These are phyloP conservation scores for Margaritifera margaritifera DNA, from an alignment of 2,888 invertebrate species.

Conservation along the genomic window DNA sequence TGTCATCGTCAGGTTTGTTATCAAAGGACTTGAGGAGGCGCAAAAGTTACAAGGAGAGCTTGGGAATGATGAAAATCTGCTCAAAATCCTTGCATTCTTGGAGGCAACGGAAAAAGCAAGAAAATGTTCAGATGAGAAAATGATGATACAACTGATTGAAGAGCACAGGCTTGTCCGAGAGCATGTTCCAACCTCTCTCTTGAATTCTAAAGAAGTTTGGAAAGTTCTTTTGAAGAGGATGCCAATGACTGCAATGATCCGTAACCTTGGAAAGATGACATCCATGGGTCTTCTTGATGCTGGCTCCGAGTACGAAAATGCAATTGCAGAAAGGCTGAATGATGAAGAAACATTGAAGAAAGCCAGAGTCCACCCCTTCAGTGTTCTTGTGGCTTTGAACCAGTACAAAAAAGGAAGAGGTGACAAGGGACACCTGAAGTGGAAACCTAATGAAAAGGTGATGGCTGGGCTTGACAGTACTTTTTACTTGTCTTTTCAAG, in stretches of 20 bases:
- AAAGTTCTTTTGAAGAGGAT: conserved; percentile 69
- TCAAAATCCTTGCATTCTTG: conserved; percentile 51
- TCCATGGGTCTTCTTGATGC: conserved; percentile 30
- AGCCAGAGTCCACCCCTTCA: conserved; percentile 70
- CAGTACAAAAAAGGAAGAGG: conserved; percentile 67
- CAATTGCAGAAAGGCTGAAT: conserved; percentile 50
- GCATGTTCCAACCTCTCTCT: conserved; percentile 81
- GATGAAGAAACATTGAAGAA: conserved; percentile 38
- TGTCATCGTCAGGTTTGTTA: conserved; percentile 43
- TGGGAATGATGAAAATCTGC: conserved; percentile 18
- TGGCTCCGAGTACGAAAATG: conserved; percentile 34
- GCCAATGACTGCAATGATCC: conserved; percentile 72
- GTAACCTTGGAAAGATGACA: conserved; percentile 67
- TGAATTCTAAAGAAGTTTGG: conserved; percentile 79
- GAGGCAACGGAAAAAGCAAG: conserved; percentile 61
- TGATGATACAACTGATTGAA: conserved; percentile 52
- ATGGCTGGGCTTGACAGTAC: conserved; percentile 62
- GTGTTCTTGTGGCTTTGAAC: conserved; percentile 64
- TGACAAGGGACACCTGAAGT: conserved; percentile 66
- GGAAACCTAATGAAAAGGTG: conserved; percentile 56
- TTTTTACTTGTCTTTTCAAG: conserved; percentile 70
- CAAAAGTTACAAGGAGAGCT: conserved; percentile 32
- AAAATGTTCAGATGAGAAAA: conserved; percentile 43
- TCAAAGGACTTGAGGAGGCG: conserved; percentile 53
- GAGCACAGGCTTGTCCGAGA: conserved; percentile 78